Evolutionary conservation across 2,113 vertebrate species (phyloP).

Genomic region (Falco punctatus): DNA sequence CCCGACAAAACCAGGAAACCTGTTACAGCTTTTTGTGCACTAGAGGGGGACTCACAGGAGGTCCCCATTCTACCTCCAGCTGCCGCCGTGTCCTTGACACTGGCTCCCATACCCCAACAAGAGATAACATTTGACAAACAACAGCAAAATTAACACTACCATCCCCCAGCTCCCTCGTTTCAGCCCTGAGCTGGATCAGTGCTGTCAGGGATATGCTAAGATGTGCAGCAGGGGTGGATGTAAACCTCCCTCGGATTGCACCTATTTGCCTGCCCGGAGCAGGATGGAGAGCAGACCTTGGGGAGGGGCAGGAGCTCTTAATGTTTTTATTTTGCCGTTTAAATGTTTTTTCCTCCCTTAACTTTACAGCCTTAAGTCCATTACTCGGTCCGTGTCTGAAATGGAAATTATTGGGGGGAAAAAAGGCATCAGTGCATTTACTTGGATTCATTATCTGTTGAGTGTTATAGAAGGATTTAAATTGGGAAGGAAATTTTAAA

Average conservation of each 20-base stretch:
- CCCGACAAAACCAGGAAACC: background rate
- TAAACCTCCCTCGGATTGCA: background rate
- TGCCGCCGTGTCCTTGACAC: accelerated
- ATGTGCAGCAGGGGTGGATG: background rate
- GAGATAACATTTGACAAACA: background rate
- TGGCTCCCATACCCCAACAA: background rate
- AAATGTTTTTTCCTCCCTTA: background rate
- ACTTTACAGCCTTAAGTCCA: background rate
- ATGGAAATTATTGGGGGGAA: background rate
- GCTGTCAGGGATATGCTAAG: background rate
- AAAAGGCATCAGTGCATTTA: background rate
- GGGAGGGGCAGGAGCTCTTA: background rate
- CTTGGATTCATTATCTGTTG: constrained; percentile 35
- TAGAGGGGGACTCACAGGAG: background rate
- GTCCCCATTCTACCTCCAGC: background rate
- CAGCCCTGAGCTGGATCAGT: background rate
- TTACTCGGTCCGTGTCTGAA: background rate
- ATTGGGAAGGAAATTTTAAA: constrained; percentile 53
- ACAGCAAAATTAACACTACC: background rate
- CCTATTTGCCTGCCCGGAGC: background rate
- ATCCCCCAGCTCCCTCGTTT: background rate
- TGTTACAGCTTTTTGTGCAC: background rate
- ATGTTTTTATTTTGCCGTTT: background rate
- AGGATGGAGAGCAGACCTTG: background rate
- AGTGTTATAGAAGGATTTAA: constrained; percentile 23